Base-by-base conservation (phyloP, 1,140 invertebrate species). In the Caerostris extrusa region DNA sequence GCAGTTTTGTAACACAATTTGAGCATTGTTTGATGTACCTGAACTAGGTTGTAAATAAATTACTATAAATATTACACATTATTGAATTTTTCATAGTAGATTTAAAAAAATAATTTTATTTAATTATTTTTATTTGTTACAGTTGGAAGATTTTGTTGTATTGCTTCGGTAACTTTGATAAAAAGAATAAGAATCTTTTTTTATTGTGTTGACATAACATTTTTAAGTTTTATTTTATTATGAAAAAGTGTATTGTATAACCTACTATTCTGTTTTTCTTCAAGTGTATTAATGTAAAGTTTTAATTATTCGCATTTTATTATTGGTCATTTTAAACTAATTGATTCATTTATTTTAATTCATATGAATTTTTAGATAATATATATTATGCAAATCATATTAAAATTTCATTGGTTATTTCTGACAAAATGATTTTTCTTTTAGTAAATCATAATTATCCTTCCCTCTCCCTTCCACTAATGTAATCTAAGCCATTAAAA, bases 1-100 rank as follows among this genome's bases (percentile, higher is more conserved):
- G 7, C n/a, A 17, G 34, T 83, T 58, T n/a, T 69, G 71, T 83
- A 61, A 77, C 58, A 82, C 83, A 85, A 17, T 56, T 17, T 53
- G 7, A 82, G 56, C 85, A 93, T 67, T 93, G 92, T 93, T 81
- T 34, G 57, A 56, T 60, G 93, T 90, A 90, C 93, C 93, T 94
- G 93, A 94, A 69, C 81, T 90, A 94, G 93, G 93, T 90, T 94
- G 93, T 94, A 94, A 10, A 94, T 94, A 94, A 90, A 90, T 94
- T 94, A 85, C 19, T 88, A 88, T 88, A 88, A 89, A 88, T 88
- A 86, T 93, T 67, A 50, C 85, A 81, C 89, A 89, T 64, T 61
- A 60, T 86, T 55, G 34, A 64, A 64, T 88, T 88, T 56, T 17
- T 58, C 61, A 82, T 71, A 53, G 50, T 58, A 82, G 57, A 69